phyloP scores from a whole-genome alignment of 2,888 invertebrate genomes.

The Eristalis tenax region DNA sequence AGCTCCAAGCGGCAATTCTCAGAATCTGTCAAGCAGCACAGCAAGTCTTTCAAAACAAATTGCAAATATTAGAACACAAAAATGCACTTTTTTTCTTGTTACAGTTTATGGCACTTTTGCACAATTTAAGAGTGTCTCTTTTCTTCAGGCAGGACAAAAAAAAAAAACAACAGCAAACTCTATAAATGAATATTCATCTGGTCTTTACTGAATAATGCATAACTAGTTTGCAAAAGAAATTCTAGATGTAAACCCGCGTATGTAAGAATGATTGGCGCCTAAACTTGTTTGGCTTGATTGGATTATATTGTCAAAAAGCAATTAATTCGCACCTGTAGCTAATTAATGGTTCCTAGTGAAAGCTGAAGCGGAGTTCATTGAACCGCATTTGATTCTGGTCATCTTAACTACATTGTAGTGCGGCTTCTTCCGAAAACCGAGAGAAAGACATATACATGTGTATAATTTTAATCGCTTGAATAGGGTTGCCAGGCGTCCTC shows the following conservation, averaged over 20 bases:
- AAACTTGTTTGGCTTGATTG: background rate
- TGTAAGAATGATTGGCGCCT: background rate
- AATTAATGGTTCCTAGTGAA: background rate
- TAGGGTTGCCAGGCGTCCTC: no score
- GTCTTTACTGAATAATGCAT: background rate
- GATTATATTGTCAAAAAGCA: background rate
- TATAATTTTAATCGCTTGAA: no score
- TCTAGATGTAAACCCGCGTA: background rate
- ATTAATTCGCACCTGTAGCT: background rate
- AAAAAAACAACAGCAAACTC: background rate
- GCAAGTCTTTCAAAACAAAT: background rate
- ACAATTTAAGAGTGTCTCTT: background rate
- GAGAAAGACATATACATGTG: background rate
- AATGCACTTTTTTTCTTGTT: background rate
- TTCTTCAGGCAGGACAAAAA: background rate
- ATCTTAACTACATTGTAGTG: background rate
- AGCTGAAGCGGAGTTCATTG: background rate
- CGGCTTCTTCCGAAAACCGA: background rate
- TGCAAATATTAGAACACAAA: background rate
- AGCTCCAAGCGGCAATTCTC: constrained; percentile 8
- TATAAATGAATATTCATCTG: background rate
- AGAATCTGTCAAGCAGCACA: background rate
- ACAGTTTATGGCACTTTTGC: background rate
- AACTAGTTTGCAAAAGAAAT: background rate
- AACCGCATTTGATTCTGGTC: background rate